Evolutionary conservation across 2,797 vertebrate genomes (phyloP).

Genomic region (Geotrypetes seraphini): DNA sequence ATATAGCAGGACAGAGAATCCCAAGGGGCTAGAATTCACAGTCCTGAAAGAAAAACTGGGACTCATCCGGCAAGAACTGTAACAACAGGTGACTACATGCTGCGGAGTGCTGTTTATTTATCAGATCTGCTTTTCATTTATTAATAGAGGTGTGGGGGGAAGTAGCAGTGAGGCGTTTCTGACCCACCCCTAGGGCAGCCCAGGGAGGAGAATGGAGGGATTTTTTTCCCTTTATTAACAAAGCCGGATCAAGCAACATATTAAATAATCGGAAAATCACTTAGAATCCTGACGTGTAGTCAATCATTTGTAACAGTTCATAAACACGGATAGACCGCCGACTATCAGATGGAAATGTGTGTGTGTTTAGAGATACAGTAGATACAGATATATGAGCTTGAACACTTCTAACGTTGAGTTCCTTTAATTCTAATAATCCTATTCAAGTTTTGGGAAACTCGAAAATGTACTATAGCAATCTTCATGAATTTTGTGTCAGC

Average conservation of each 20-base stretch:
- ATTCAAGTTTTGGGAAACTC: no score
- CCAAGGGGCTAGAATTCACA: constrained; percentile 6
- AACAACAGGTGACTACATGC: constrained; percentile 63
- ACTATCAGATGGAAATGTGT: no score
- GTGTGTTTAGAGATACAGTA: no score
- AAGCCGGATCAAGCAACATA: constrained; percentile 35
- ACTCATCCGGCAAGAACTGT: constrained; percentile 38
- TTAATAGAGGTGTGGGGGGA: constrained; percentile 40
- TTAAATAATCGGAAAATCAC: constrained; percentile 32
- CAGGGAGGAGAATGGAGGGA: constrained; percentile 15
- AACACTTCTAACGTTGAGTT: no score
- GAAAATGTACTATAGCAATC: no score
- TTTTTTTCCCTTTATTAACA: constrained; percentile 22
- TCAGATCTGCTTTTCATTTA: constrained; percentile 21
- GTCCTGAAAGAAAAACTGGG: constrained; percentile 33
- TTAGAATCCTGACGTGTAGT: constrained; percentile 25
- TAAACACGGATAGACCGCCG: constrained; percentile 7
- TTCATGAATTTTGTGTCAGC: constrained; percentile 26
- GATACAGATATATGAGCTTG: no score
- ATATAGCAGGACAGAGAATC: constrained; percentile 1
- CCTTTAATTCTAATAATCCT: no score
- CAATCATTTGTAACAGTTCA: constrained; percentile 24
- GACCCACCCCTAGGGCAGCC: constrained; percentile 30
- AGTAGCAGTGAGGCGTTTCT: constrained; percentile 46
- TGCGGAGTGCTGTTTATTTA: constrained; percentile 29